These are phyloP conservation scores for Elaeidobius kamerunicus DNA, from an alignment of 2,888 invertebrate genomes.

Conservation along the genomic window DNA sequence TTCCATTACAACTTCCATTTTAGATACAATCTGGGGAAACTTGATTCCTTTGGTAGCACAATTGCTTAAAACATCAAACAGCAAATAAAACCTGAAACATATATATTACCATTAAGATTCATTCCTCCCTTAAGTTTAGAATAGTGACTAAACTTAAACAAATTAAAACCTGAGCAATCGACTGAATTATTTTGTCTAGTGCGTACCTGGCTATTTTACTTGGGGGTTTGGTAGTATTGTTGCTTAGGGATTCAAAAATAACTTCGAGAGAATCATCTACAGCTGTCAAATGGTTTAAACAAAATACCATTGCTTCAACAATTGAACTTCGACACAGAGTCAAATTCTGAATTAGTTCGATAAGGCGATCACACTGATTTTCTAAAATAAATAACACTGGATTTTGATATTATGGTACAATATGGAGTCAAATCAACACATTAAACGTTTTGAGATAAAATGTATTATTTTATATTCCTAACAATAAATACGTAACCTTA, in stretches of 20 bases:
- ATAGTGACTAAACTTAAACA: too few relatives aligned
- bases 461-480: too few relatives aligned
- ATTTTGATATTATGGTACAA: conserved; percentile 1
- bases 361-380: conserved; percentile 82
- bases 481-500: too few relatives aligned
- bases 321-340: conserved; percentile 73
- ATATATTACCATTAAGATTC: too few relatives aligned
- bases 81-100: conserved; percentile 72
- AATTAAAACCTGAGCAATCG: too few relatives aligned
- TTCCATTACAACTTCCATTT: conserved; percentile 2
- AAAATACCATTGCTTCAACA: conserved; percentile 95
- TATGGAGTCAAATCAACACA: not conserved
- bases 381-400: conserved; percentile 42
- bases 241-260: conserved; percentile 73
- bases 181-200: too few relatives aligned
- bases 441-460: too few relatives aligned
- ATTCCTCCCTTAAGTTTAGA: too few relatives aligned
- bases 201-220: conserved; percentile 26
- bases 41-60: conserved; percentile 76
- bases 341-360: conserved; percentile 80
- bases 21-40: conserved; percentile 14
- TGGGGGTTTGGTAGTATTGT: conserved; percentile 15
- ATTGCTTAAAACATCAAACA: conserved; percentile 95
- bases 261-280: conserved; percentile 91
- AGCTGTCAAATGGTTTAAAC: conserved; percentile 92